These are phyloP conservation scores for Listronotus oregonensis DNA, from an alignment of 1,140 invertebrate species.

Conservation along the genomic window DNA sequence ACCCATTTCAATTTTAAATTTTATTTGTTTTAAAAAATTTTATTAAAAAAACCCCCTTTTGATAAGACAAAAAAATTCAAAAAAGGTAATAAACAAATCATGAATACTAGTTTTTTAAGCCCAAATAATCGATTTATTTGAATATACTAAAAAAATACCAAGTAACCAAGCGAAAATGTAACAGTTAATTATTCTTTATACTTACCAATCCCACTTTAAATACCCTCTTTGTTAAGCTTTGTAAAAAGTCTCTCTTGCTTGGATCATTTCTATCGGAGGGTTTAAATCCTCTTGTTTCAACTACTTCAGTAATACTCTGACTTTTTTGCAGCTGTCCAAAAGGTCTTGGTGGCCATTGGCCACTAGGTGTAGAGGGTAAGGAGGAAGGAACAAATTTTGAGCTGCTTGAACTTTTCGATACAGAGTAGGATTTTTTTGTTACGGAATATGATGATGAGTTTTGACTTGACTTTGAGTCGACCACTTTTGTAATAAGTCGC, in stretches of 20 bases:
- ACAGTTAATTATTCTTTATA: too few relatives aligned
- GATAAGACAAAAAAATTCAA: too few relatives aligned
- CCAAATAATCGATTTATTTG: too few relatives aligned
- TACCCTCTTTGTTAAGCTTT: slow-evolving; percentile 76
- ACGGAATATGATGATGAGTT: slow-evolving; percentile 35
- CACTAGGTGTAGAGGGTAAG: slow-evolving; percentile 36
- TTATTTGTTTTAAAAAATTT: too few relatives aligned
- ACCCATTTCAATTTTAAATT: too few relatives aligned
- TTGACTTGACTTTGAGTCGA: slow-evolving; percentile 41
- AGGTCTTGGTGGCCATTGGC: slow-evolving; percentile 25
- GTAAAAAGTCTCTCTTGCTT: slow-evolving; percentile 77
- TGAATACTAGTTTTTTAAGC: too few relatives aligned
- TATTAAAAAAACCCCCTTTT: too few relatives aligned
- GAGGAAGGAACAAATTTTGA: slow-evolving; percentile 38
- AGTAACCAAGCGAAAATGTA: too few relatives aligned
- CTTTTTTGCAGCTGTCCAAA: slow-evolving; percentile 45
- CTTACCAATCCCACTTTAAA: slow-evolving; percentile 80
- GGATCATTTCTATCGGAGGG: slow-evolving; percentile 84
- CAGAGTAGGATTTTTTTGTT: slow-evolving; percentile 39
- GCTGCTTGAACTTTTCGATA: slow-evolving; percentile 42
- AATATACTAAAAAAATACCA: too few relatives aligned
- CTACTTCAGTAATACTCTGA: slow-evolving; percentile 44
- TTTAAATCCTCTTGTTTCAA: slow-evolving; percentile 72
- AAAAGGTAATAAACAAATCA: too few relatives aligned
- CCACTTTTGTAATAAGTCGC: slow-evolving; percentile 43